phyloP scores from a whole-genome alignment of 2,888 invertebrate species.

The Apamea crenata region DNA sequence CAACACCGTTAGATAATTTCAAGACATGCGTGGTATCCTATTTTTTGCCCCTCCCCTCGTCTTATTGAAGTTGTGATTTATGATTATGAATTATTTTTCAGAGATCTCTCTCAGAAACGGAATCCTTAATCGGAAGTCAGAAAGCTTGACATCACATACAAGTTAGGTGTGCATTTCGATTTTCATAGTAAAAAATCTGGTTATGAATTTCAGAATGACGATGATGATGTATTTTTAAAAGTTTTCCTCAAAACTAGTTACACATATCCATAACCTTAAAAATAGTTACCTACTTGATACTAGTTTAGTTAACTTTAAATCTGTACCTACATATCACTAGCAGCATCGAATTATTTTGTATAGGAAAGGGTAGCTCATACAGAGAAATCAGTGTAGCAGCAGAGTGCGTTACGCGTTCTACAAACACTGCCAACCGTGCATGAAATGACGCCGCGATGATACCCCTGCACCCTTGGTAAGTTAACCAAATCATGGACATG shows the following conservation, averaged over 20 bases:
- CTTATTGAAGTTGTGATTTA: not conserved
- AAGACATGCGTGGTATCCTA: not conserved
- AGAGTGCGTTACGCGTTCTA: slow-evolving; percentile 68
- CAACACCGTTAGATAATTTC: not conserved
- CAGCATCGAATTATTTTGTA: slow-evolving; percentile 34
- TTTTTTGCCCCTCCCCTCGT: not conserved
- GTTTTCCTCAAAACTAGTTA: not conserved
- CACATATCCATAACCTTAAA: too few species aligned
- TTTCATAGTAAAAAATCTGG: not conserved
- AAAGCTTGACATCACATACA: too few species aligned
- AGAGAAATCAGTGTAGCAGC: slow-evolving; percentile 58
- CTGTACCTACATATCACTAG: slow-evolving; percentile 21
- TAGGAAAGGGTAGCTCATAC: slow-evolving; percentile 34
- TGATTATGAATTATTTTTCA: not conserved
- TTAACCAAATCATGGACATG: slow-evolving; percentile 62
- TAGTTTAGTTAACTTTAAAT: not conserved
- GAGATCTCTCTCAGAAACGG: not conserved
- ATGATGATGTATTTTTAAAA: not conserved
- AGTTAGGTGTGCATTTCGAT: not conserved
- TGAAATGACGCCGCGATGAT: slow-evolving; percentile 81
- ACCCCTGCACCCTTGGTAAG: slow-evolving; percentile 74
- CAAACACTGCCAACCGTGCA: slow-evolving; percentile 81
- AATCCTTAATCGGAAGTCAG: not conserved
- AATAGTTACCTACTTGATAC: not conserved
- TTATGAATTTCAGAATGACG: not conserved